Evolutionary conservation across 1,140 invertebrate species (phyloP).

Genomic region (Apocrypta bakeri): DNA sequence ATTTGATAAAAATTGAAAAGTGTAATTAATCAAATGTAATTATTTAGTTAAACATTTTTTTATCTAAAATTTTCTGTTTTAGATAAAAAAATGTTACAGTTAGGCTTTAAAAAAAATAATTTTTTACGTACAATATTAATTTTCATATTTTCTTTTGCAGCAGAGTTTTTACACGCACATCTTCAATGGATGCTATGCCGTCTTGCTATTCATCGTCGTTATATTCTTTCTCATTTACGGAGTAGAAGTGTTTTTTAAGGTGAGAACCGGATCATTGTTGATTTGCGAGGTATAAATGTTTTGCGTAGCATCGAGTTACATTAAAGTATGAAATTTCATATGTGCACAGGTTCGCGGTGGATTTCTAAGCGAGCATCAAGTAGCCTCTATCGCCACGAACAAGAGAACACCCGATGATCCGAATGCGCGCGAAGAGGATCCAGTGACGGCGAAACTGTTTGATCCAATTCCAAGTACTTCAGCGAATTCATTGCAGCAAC

Average conservation of each 20-base stretch:
- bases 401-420: conserved; percentile 62
- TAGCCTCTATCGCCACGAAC: conserved; percentile 76
- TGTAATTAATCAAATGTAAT: too few species aligned
- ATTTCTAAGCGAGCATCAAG: conserved; percentile 77
- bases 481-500: conserved; percentile 64
- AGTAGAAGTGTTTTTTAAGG: conserved; percentile 95
- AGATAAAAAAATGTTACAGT: too few species aligned
- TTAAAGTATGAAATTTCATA: conserved; percentile 30
- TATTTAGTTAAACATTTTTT: too few species aligned
- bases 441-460: conserved; percentile 69
- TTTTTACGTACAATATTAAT: too few species aligned
- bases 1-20: too few species aligned
- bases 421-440: conserved; percentile 64
- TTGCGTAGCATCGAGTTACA: background rate
- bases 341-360: conserved; percentile 78
- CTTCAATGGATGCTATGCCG: conserved; percentile 94
- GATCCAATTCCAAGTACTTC: conserved; percentile 67
- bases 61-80: too few species aligned
- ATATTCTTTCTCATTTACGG: conserved; percentile 96
- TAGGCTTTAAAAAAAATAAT: too few species aligned
- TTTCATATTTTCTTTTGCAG: conserved; percentile 60
- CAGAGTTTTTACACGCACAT: conserved; percentile 87
- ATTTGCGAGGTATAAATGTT: too few species aligned
- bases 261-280: conserved; percentile 67
- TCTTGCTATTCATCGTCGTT: conserved; percentile 91